Base-by-base conservation (phyloP, 23 tunicate genomes). In the Phallusia fumigata region DNA sequence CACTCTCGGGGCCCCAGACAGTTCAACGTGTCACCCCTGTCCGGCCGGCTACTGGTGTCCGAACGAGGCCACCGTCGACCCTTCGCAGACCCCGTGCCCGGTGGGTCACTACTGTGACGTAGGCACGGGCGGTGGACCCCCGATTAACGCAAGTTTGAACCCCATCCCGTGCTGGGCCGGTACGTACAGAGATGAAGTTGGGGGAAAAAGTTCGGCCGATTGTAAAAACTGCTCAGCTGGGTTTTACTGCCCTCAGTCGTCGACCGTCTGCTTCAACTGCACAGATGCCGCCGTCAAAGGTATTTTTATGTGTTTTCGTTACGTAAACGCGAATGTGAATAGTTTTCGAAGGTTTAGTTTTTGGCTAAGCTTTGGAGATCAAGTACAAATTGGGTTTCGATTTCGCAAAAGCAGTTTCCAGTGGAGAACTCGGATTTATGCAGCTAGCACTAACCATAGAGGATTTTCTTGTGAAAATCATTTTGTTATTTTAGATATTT, bases 141-240 rank as follows among this genome's bases (percentile, higher is more conserved):
- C 81, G 21, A 28, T 34, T 31, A 89, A 87, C 36, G 75, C 90
- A 6, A 58, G 85, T 35, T 40, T 85, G 82, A 85, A 87, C 33
- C 99, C 99, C 15, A 74, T 97, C 2, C 99, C 99, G 19, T 97
- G 99, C 72, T 89, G 84, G 33, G 49, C 93, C 3, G 99, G 99
- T 19, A 88, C 88, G 3, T 97, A 97, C 84, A 52, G 88, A 26
- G 90, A 80, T 77, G 85, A 88, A 11, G 86, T 87, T 22, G 90
- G 82, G 0, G 96, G 72, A 19, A 80, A 72, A 2, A 52, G 69
- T 21, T 24, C 79, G 30, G 82, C 72, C 26, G 93, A 96, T 64
- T 91, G 96, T 64, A 65, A 73, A 33, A 32, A 44, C 0, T 96
- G 99, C 69, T 93, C 99, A 33, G 93, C 96, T 33, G 99, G 99